These are phyloP conservation scores for Plagodis pulveraria DNA, from an alignment of 2,888 invertebrate genomes.

Conservation along the genomic window DNA sequence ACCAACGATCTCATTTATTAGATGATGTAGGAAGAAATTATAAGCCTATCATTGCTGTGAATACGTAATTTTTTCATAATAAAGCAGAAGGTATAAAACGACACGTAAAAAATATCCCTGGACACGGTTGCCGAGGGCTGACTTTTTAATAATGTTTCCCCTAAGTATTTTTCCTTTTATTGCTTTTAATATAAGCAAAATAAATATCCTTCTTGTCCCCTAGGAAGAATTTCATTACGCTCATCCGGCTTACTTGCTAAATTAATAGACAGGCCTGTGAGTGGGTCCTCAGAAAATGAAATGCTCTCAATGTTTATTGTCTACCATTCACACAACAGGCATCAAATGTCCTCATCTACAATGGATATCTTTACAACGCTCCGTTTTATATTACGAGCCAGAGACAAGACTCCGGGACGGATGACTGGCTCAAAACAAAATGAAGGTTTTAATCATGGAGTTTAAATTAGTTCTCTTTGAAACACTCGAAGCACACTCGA, in stretches of 20 bases:
- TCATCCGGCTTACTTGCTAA: slow-evolving; percentile 30
- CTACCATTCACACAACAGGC: slow-evolving; percentile 39
- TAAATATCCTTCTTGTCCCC: slow-evolving; percentile 14
- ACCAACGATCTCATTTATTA: no score
- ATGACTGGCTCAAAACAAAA: slow-evolving; percentile 56
- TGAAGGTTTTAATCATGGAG: slow-evolving; percentile 64
- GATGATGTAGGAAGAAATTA: no score
- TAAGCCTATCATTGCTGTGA: no score
- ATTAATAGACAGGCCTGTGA: slow-evolving; percentile 29
- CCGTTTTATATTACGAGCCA: slow-evolving; percentile 55
- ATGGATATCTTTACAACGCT: slow-evolving; percentile 37
- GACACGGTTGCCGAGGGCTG: no score
- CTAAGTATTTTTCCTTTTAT: slow-evolving; percentile 20
- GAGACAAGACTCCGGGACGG: slow-evolving; percentile 46
- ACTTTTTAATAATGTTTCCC: slow-evolving; percentile 13
- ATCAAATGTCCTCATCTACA: slow-evolving; percentile 44
- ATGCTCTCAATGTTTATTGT: slow-evolving; percentile 20
- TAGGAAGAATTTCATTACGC: slow-evolving; percentile 30
- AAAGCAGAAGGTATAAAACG: no score
- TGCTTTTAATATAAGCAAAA: slow-evolving; percentile 24
- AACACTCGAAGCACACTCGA: slow-evolving; percentile 40
- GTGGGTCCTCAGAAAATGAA: slow-evolving; percentile 21
- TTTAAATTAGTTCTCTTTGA: slow-evolving; percentile 67
- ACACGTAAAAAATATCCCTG: no score
- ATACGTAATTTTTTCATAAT: no score